Conservation (phyloP, 2,888 invertebrate genomes). For the Dioctria rufipes region DNA sequence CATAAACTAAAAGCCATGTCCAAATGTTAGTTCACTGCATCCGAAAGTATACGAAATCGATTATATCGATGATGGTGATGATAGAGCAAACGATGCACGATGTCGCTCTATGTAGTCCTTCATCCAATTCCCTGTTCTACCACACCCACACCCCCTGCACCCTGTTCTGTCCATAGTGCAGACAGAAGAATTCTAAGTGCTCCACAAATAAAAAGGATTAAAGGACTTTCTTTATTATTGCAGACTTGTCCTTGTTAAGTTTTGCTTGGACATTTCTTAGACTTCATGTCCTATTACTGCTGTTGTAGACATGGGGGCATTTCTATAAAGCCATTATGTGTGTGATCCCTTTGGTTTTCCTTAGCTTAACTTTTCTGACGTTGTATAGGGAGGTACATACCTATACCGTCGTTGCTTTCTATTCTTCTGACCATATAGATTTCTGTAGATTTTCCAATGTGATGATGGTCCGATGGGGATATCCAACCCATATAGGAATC, state of each 20-base stretch:
- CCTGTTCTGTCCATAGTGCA: no score
- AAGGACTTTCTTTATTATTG: no score
- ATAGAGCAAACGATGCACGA: no score
- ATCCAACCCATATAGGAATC: slow-evolving; percentile 14
- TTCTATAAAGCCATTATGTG: slow-evolving; percentile 28
- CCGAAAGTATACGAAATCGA: no score
- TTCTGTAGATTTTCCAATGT: not conserved
- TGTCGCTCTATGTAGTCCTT: no score
- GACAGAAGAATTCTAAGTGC: no score
- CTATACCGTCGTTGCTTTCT: not conserved
- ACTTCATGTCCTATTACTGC: slow-evolving; percentile 8
- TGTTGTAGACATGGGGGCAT: slow-evolving; percentile 9
- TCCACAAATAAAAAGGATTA: no score
- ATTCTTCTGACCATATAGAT: slow-evolving; percentile 7
- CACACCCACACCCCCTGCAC: no score
- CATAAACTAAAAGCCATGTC: no score
- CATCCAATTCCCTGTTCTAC: no score
- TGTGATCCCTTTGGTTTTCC: slow-evolving; percentile 10
- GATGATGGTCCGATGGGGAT: slow-evolving; percentile 29
- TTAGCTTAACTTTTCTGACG: not conserved
- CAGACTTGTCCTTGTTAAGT: not conserved
- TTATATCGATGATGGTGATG: no score
- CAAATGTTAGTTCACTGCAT: no score
- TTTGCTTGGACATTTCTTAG: slow-evolving; percentile 17
- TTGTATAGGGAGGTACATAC: not conserved